Evolutionary conservation across 2,113 vertebrate species (phyloP), one percentile per base, ranked within the genome.

Genomic region (Trinectes maculatus): DNA sequence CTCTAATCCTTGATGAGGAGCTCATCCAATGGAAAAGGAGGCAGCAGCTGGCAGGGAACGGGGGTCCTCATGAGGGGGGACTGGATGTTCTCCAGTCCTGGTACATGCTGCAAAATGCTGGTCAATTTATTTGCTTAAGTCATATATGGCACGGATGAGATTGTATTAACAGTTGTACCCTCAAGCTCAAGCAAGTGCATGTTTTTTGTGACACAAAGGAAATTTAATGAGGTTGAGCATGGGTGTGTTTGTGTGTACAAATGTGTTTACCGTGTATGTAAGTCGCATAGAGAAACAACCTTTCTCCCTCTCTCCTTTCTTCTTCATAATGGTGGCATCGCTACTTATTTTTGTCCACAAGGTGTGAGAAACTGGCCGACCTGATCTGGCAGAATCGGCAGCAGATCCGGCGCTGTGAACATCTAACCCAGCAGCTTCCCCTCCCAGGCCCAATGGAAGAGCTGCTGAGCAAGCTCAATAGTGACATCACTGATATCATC

Each of bases 341-440:
- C 13, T 18, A 42, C 3, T 18, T 37, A 7, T 3, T 46, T 5
- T 19, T 28, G 21, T 56, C 3, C 3, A 24, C 31, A 58, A 98
- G 96, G 97, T 98, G 97, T 26, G 97, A 98, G 91, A 98, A 98
- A 89, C 82, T 98, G 87, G 96, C 96, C 0, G 96, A 98, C 83
- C 93, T 96, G 66, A 96, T 98, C 84, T 97, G 96, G 95, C 96
- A 98, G 91, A 98, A 98, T 87, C 90, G 96, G 70, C 97, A 98
- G 89, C 97, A 98, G 93, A 96, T 97, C 70, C 92, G 96, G 18
- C 91, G 96, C 18, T 96, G 95, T 0, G 96, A 98, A 87, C 96
- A 98, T 83, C 82, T 98, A 15, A 96, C 95, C 37, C 96, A 97
- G 85, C 97, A 98, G 89, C 92, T 98, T 60, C 96, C 97, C 0